phyloP scores from a whole-genome alignment of 2,888 invertebrate species.

The Thera obeliscata region DNA sequence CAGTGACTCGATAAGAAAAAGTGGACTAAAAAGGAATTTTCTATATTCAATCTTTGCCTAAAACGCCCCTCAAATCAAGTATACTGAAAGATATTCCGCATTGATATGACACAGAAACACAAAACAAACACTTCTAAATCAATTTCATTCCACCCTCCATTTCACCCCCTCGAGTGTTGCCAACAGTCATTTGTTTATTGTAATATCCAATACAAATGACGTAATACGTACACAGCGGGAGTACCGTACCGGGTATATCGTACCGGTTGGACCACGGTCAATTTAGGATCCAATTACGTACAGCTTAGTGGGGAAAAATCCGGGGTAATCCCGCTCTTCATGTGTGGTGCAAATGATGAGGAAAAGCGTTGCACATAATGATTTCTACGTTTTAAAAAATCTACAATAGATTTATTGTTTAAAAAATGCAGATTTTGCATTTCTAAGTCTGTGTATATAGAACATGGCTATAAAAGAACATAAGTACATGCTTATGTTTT shows the following conservation, averaged over 20 bases:
- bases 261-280: constrained; percentile 67
- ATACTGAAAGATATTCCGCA: constrained; percentile 5
- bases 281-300: constrained; percentile 83
- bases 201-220: constrained; percentile 60
- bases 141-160: constrained; percentile 24
- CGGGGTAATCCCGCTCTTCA: constrained; percentile 69
- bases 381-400: no score
- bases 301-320: constrained; percentile 82
- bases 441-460: no score
- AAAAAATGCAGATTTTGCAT: no score
- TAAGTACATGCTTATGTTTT: no score
- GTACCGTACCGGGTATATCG: constrained; percentile 23
- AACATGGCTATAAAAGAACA: no score
- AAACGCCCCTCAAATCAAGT: no score
- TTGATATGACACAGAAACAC: constrained; percentile 14
- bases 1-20: no score
- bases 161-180: constrained; percentile 21
- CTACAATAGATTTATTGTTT: neutral
- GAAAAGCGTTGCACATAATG: neutral
- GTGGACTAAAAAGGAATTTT: no score
- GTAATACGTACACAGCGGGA: constrained; percentile 56
- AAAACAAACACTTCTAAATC: constrained; percentile 23
- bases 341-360: constrained; percentile 49
- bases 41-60: no score
- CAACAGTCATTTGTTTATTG: constrained; percentile 42